phyloP scores from a whole-genome alignment of 2,888 invertebrate species.

The Scrobipalpa costella region DNA sequence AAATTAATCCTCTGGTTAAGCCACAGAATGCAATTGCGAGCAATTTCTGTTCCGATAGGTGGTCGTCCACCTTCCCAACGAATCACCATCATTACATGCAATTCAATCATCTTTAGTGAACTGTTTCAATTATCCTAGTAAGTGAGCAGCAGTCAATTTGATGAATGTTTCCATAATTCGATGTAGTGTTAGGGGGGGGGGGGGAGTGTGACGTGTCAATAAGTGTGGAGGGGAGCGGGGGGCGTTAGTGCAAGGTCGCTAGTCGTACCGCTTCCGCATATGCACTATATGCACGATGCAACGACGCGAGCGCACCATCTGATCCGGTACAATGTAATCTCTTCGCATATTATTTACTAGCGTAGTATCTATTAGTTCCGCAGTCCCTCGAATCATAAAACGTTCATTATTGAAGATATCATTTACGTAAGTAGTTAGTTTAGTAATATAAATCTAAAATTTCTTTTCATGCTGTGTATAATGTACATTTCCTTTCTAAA shows the following conservation, averaged over 20 bases:
- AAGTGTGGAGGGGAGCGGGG: slow-evolving; percentile 13
- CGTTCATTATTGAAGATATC: background rate
- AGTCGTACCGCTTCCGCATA: slow-evolving; percentile 32
- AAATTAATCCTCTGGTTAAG: background rate
- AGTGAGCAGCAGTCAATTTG: slow-evolving; percentile 1
- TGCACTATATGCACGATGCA: slow-evolving; percentile 28
- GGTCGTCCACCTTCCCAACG: slow-evolving; percentile 4
- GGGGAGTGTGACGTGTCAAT: slow-evolving; percentile 22
- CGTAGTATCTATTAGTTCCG: background rate
- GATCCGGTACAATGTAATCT: background rate
- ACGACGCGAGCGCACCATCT: slow-evolving; percentile 26
- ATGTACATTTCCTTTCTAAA: no score
- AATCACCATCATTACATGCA: slow-evolving; percentile 1
- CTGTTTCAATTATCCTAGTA: background rate
- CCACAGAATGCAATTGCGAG: background rate
- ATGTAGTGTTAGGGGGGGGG: slow-evolving; percentile 24
- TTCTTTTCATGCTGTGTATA: no score
- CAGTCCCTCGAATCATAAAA: background rate
- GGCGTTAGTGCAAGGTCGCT: slow-evolving; percentile 23
- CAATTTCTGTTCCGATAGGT: background rate
- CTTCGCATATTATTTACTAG: slow-evolving; percentile 1
- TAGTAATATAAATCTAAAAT: background rate
- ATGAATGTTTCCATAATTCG: background rate
- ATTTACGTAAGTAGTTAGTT: background rate
- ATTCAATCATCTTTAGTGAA: slow-evolving; percentile 14